These are phyloP conservation scores for Tipula unca DNA, from an alignment of 2,888 invertebrate genomes.

Conservation along the genomic window DNA sequence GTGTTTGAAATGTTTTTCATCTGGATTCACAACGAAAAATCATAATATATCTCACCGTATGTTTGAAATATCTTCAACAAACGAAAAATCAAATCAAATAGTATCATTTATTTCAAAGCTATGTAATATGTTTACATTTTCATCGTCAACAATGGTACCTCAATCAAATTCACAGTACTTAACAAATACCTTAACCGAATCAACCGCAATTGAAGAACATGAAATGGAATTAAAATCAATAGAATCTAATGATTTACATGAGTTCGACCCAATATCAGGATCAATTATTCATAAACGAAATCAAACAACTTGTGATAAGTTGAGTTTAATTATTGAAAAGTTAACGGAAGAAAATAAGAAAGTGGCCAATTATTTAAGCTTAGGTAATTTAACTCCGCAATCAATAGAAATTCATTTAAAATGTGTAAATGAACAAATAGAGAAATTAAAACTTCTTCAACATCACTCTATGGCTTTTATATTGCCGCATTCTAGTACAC, in stretches of 20 bases:
- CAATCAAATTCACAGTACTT: background rate
- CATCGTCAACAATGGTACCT: background rate
- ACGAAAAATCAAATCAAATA: background rate
- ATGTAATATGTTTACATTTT: background rate
- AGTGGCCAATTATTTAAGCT: background rate
- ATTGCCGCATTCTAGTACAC: slow-evolving; percentile 36
- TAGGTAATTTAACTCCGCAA: background rate
- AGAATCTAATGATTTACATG: background rate
- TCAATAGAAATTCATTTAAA: slow-evolving; percentile 36
- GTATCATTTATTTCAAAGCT: background rate
- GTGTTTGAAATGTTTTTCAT: slow-evolving; percentile 39
- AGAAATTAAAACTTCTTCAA: slow-evolving; percentile 28
- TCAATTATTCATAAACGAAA: slow-evolving; percentile 9
- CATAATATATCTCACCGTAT: slow-evolving; percentile 36
- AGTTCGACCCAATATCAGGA: background rate
- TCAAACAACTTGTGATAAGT: slow-evolving; percentile 22
- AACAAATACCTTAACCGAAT: background rate
- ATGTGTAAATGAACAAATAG: slow-evolving; percentile 35
- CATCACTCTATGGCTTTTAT: slow-evolving; percentile 23
- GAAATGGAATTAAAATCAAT: background rate
- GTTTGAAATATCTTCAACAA: slow-evolving; percentile 38
- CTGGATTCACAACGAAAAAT: slow-evolving; percentile 32
- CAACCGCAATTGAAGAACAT: background rate
- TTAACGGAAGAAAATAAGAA: slow-evolving; percentile 22
- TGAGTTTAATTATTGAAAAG: slow-evolving; percentile 20